phyloP scores from a whole-genome alignment of 2,113 vertebrate species.

The Coryphaenoides rupestris region DNA sequence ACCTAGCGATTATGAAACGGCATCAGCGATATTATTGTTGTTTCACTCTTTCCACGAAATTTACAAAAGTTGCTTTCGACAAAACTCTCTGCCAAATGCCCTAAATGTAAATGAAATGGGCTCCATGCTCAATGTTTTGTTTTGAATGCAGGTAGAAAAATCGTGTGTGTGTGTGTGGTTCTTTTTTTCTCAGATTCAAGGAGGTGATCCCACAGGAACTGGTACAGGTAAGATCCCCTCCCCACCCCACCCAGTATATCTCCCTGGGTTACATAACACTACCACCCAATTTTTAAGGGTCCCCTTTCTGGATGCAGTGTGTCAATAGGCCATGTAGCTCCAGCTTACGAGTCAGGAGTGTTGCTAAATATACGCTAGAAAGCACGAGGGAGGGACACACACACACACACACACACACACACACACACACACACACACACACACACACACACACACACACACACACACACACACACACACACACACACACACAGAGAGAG shows the following conservation, averaged over 20 bases:
- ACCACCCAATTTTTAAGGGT: constrained; percentile 40
- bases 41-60: too few relatives aligned
- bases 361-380: constrained; percentile 46
- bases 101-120: neutral
- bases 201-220: constrained; percentile 93
- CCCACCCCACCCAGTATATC: constrained; percentile 15
- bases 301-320: constrained; percentile 37
- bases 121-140: neutral
- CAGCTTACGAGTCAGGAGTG: constrained; percentile 28
- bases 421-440: too few relatives aligned
- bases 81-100: too few relatives aligned
- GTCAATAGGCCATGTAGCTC: constrained; percentile 28
- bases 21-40: too few relatives aligned
- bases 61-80: too few relatives aligned
- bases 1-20: too few relatives aligned
- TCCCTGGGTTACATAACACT: constrained; percentile 28
- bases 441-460: too few relatives aligned
- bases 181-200: constrained; percentile 83
- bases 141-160: neutral
- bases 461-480: too few relatives aligned
- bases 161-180: too few relatives aligned
- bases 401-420: neutral
- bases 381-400: constrained; percentile 13
- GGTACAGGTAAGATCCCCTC: constrained; percentile 81
- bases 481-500: too few relatives aligned